Base-by-base conservation (phyloP, 2,113 vertebrate genomes). In the Psittacus erithacus region DNA sequence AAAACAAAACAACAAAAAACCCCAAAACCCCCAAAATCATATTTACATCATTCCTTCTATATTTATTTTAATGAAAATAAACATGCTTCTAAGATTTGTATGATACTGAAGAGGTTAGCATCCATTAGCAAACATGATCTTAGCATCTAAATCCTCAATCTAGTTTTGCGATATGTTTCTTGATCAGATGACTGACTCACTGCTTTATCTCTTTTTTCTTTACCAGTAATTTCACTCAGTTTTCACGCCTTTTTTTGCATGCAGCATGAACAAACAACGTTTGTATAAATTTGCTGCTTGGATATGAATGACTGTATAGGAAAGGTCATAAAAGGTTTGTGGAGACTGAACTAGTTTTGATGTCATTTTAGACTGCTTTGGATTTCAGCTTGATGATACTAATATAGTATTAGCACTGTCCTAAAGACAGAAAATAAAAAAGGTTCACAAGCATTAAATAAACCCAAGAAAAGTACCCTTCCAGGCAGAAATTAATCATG, bases 41-140 rank as follows among this genome's bases (percentile, higher is more conserved):
- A 44, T 39, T 70, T 90, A 31, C 35, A 52, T 38, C n/a, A 69
- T 49, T 35, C 6, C 4, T 52, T 74, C 63, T 57, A 8, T 38
- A 43, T 55, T 33, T 43, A 13, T 64, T 60, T 46, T 60, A 53
- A 7, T 55, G 64, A 81, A 81, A 84, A 53, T 18, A 87, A 78
- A 47, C 29, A 28, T 13, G 1, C 5, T 87, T 52, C 50, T 22
- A 85, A 85, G 33, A 47, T 16, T 39, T 67, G 3, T 24, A 44
- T 5, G 4, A 22, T 0, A 6, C 10, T 64, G n/a, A 8, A 52
- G 76, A 64, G 1, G 1, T 88, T 55, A 76, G 8, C 15, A 44
- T 16, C 1, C 2, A n/a, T 41, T 55, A 68, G 25, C 11, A 82
- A 83, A 25, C 14, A 9, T 17, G 14, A 49, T 57, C 22, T 35